Evolutionary conservation across 2,888 invertebrate species (phyloP).

Genomic region (Drosophila neotestacea): DNA sequence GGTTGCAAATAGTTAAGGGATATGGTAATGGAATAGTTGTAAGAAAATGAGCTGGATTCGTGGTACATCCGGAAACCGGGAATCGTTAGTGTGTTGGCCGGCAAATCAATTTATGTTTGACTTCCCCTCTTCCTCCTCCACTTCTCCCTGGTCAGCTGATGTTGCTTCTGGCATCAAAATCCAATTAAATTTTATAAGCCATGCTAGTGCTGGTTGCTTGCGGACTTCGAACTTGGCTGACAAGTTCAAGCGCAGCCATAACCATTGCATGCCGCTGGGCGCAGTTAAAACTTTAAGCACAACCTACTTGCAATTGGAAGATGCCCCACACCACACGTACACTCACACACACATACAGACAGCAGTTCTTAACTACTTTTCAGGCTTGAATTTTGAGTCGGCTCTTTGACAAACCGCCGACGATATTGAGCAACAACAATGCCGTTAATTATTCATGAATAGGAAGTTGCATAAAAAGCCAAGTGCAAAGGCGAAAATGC

Average conservation of each 20-base stretch:
- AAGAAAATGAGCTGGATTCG: conserved; percentile 1
- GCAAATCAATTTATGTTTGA: conserved; percentile 48
- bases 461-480: conserved; percentile 53
- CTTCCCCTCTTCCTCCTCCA: not conserved
- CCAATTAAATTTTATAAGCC: conserved; percentile 80
- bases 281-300: conserved; percentile 62
- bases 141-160: too few species aligned
- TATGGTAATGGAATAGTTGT: conserved; percentile 36
- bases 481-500: conserved; percentile 51
- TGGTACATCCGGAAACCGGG: not conserved
- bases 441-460: conserved; percentile 80
- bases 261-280: conserved; percentile 43
- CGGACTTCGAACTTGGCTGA: conserved; percentile 42
- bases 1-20: conserved; percentile 43
- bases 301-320: conserved; percentile 18
- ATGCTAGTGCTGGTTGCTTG: conserved; percentile 50
- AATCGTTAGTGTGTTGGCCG: not conserved
- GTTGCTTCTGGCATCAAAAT: conserved; percentile 52
- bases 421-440: conserved; percentile 66
- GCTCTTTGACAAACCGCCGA: conserved; percentile 57
- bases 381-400: conserved; percentile 50
- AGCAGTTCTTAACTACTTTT: conserved; percentile 64
- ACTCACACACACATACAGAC: not conserved
- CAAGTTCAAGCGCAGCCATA: conserved; percentile 54
- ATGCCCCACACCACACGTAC: not conserved